Conservation (phyloP, 2,888 invertebrate species). For the Folsomia manolachei region DNA sequence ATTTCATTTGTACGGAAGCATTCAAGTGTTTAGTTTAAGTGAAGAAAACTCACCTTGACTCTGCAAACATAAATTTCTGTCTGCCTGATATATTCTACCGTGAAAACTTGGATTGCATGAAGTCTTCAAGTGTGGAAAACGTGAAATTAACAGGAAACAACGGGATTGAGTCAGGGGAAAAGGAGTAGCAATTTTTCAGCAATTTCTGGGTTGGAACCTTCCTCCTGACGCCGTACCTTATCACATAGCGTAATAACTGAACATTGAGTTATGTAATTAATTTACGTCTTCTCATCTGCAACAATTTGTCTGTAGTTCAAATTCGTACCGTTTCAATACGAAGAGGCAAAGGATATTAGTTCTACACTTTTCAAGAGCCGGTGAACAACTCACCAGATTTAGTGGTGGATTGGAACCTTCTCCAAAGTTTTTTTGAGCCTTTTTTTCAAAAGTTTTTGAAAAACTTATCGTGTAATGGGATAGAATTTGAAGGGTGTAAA, state of each 20-base stretch:
- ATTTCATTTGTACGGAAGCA: not conserved
- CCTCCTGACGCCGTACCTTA: not conserved
- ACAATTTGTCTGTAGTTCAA: too few relatives aligned
- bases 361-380: too few relatives aligned
- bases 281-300: too few relatives aligned
- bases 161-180: constrained; percentile 6
- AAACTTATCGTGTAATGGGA: too few relatives aligned
- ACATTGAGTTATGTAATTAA: constrained; percentile 2
- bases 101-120: constrained; percentile 1
- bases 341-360: too few relatives aligned
- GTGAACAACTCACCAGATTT: too few relatives aligned
- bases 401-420: too few relatives aligned
- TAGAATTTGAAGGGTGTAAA: too few relatives aligned
- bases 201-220: constrained; percentile 2
- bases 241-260: not conserved
- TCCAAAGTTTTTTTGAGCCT: too few relatives aligned
- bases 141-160: constrained; percentile 13
- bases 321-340: too few relatives aligned
- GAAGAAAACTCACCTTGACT: constrained; percentile 1
- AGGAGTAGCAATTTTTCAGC: not conserved
- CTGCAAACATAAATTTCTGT: too few relatives aligned
- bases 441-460: too few relatives aligned
- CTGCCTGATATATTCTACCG: not conserved
- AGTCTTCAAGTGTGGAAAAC: not conserved
- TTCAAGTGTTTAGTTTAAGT: not conserved